Evolutionary conservation across 2,888 invertebrate species (phyloP).

Genomic region (Amphiduros pacificus): DNA sequence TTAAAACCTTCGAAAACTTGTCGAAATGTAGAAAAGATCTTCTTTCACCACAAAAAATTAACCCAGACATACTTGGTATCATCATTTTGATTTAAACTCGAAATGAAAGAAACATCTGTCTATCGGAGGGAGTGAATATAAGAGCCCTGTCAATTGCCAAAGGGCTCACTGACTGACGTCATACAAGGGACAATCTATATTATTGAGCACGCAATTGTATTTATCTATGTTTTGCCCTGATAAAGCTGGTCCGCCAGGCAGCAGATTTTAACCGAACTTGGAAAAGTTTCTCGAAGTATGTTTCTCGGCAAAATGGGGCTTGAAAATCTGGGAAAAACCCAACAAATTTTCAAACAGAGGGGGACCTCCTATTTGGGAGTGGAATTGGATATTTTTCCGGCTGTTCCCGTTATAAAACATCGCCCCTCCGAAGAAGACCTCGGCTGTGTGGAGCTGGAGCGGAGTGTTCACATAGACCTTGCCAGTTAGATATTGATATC

Average conservation of each 20-base stretch:
- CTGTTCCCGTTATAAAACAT: slow-evolving; percentile 57
- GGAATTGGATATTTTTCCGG: slow-evolving; percentile 30
- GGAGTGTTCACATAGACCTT: too few species aligned
- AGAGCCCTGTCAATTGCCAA: slow-evolving; percentile 41
- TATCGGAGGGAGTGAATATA: slow-evolving; percentile 35
- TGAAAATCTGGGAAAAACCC: too few species aligned
- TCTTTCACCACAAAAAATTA: too few species aligned
- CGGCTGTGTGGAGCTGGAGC: too few species aligned
- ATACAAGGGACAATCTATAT: slow-evolving; percentile 49
- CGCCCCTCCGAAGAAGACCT: slow-evolving; percentile 33
- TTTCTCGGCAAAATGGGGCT: too few species aligned
- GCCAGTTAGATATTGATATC: too few species aligned
- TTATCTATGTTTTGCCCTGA: slow-evolving; percentile 42
- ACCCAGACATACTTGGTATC: not conserved
- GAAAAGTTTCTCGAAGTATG: too few species aligned
- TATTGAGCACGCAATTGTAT: slow-evolving; percentile 51
- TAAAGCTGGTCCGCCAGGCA: not conserved
- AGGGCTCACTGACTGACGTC: slow-evolving; percentile 54
- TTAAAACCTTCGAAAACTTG: not conserved
- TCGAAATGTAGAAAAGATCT: too few species aligned
- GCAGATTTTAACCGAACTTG: not conserved
- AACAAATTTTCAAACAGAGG: too few species aligned
- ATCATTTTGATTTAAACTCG: not conserved
- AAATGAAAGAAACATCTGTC: not conserved
- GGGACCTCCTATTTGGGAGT: slow-evolving; percentile 3